Evolutionary conservation across 1,140 invertebrate species (phyloP).

Genomic region (Drepana arcuata): DNA sequence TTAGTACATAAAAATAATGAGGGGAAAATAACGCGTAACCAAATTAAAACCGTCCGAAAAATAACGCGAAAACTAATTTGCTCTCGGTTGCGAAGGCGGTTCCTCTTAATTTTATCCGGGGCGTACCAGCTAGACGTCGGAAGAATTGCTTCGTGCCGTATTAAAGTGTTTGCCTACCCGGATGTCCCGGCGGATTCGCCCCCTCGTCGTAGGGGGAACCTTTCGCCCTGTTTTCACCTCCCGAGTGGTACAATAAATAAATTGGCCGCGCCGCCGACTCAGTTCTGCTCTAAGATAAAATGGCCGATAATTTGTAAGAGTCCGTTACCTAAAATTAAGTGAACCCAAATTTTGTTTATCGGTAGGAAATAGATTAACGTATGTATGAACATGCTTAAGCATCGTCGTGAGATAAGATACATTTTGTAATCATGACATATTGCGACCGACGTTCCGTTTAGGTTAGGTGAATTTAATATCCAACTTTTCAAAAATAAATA

Average conservation of each 20-base stretch:
- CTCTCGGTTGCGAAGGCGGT: slow-evolving; percentile 1
- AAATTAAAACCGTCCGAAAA: neutral
- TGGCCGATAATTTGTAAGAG: slow-evolving; percentile 10
- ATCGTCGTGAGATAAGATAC: no score
- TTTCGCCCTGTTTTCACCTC: slow-evolving; percentile 8
- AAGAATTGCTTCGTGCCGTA: slow-evolving; percentile 17
- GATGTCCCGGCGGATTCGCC: slow-evolving; percentile 12
- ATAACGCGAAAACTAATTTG: neutral
- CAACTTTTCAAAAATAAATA: no score
- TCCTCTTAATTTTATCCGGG: slow-evolving; percentile 16
- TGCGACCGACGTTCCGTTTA: no score
- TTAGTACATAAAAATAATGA: no score
- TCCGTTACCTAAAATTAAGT: slow-evolving; percentile 8
- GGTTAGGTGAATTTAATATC: no score
- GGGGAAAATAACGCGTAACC: neutral
- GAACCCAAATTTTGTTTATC: neutral
- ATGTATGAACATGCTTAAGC: neutral
- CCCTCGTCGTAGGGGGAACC: neutral
- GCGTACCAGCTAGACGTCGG: no score
- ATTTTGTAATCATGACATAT: no score
- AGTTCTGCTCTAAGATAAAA: slow-evolving; percentile 6
- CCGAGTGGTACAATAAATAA: slow-evolving; percentile 18
- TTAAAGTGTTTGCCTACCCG: slow-evolving; percentile 21
- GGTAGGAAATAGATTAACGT: neutral
- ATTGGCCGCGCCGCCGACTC: no score